Base-by-base conservation (phyloP, 2,888 invertebrate species). In the Cordylochernes scorpioides region DNA sequence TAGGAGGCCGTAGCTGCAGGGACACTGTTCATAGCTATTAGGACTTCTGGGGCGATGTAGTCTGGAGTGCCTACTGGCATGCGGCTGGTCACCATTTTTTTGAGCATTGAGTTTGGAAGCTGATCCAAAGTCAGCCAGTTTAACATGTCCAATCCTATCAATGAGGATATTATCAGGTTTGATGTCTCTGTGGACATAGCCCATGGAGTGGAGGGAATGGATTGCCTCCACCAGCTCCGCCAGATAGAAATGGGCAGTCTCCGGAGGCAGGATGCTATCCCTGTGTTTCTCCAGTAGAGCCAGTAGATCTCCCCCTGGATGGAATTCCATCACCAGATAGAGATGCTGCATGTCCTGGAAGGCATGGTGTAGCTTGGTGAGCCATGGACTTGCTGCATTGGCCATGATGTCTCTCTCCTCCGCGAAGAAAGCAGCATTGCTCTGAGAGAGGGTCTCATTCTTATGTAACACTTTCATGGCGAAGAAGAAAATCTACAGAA, bases 331-430 rank as follows among this genome's bases (percentile, higher is more conserved):
- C 1, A 78, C 64, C 33, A 75, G 61, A 50, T 77, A 78, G 15
- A 80, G 57, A 46, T 67, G 63, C 28, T 61, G 63, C 35, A 55
- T 59, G 45, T 80, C 78, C 63, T 80, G 64, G 45, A 80, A 80
- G 1, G 80, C 72, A 57, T 74, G 80, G 46, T 78, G 75, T 15
- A 80, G 58, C 29, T 61, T 61, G 0, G 75, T 73, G 24, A 78
- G 58, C 78, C 78, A 80, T 1, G 67, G 64, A 1, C 69, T 70
- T 14, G 55, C 52, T 1, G 65, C 58, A 18, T 59, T 57, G 0
- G 71, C 72, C 61, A 80, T 71, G 4, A 80, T 74, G 45, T 78
- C 71, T 8, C 77, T 57, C 48, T 80, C 78, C 42, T 72, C 73
- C 34, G 70, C 67, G 34, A 58, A 63, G 39, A 63, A 67, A 0